Percentiles rank a stretch among this genome's conserved stretches.
Conservation (phyloP, 2,888 invertebrate species). For the Aromia moschata region DNA sequence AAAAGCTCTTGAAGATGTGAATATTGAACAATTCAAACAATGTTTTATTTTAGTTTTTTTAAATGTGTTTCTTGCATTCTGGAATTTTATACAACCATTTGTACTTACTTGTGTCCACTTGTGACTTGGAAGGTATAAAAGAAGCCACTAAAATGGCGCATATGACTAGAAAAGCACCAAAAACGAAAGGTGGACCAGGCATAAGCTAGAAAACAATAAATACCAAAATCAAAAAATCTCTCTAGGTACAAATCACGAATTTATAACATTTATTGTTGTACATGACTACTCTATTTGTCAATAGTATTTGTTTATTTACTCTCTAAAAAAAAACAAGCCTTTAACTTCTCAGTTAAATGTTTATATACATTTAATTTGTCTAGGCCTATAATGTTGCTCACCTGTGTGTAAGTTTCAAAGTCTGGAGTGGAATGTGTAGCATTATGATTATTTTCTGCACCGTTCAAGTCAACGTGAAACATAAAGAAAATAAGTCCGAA, state of each 20-base stretch:
- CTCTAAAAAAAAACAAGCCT: too few species aligned
- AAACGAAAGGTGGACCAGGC: conserved; percentile 98
- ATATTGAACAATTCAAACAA: too few species aligned
- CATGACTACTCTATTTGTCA: too few species aligned
- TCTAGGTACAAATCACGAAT: too few species aligned
- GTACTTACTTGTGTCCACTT: conserved; percentile 72
- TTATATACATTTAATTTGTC: neutral
- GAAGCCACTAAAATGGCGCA: conserved; percentile 93
- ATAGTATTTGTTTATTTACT: too few species aligned
- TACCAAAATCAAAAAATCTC: too few species aligned
- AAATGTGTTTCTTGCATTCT: too few species aligned
- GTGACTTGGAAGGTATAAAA: conserved; percentile 73
- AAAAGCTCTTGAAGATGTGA: too few species aligned
- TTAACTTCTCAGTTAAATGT: too few species aligned
- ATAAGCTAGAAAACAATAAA: conserved; percentile 70
- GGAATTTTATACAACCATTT: neutral
- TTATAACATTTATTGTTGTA: too few species aligned
- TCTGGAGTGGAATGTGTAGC: conserved; percentile 65
- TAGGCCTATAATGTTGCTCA: conserved; percentile 41
- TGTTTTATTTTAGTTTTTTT: too few species aligned
- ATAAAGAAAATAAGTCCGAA: conserved; percentile 98
- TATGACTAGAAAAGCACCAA: conserved; percentile 96
- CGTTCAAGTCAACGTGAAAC: conserved; percentile 97
- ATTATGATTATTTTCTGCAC: conserved; percentile 58
- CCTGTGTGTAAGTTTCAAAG: conserved; percentile 66